Conservation (phyloP, 1,140 invertebrate genomes). For the Gonatopus flavifemur region DNA sequence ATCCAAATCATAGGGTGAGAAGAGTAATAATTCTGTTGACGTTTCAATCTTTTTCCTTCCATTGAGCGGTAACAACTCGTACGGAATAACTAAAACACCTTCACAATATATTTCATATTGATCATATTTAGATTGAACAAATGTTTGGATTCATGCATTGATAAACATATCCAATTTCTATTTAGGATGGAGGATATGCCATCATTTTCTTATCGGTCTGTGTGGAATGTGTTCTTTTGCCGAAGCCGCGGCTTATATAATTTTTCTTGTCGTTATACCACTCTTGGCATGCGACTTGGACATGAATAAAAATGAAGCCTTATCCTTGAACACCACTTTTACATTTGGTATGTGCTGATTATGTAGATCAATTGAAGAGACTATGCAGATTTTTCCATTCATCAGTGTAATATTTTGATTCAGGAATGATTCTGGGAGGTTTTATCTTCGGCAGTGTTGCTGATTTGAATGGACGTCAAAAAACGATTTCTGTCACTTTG, state of each 20-base stretch:
- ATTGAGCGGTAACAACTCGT: too few relatives aligned
- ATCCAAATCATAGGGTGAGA: too few relatives aligned
- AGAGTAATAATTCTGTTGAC: too few relatives aligned
- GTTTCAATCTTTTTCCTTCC: too few relatives aligned
- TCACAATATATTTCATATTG: too few relatives aligned
- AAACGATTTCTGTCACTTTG: conserved; percentile 26
- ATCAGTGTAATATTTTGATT: conserved; percentile 1
- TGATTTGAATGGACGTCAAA: conserved; percentile 31
- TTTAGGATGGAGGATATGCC: conserved; percentile 37
- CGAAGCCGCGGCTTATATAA: conserved; percentile 30
- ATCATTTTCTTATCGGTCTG: conserved; percentile 30
- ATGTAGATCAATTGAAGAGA: neutral
- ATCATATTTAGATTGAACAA: too few relatives aligned
- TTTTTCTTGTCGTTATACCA: conserved; percentile 23
- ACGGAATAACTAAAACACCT: too few relatives aligned
- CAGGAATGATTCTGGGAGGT: conserved; percentile 38
- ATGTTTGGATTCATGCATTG: too few relatives aligned
- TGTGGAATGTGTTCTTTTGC: conserved; percentile 32
- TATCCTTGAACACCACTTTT: conserved; percentile 20
- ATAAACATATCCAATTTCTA: neutral
- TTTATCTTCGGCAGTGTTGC: conserved; percentile 33
- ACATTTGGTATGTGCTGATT: conserved; percentile 26
- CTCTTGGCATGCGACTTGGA: conserved; percentile 35
- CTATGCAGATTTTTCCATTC: too few relatives aligned
- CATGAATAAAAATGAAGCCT: conserved; percentile 16